Percentiles rank a stretch among this genome's conserved stretches.
These are phyloP conservation scores for Eupeodes latifasciatus DNA, from an alignment of 2,888 invertebrate species.

Conservation along the genomic window DNA sequence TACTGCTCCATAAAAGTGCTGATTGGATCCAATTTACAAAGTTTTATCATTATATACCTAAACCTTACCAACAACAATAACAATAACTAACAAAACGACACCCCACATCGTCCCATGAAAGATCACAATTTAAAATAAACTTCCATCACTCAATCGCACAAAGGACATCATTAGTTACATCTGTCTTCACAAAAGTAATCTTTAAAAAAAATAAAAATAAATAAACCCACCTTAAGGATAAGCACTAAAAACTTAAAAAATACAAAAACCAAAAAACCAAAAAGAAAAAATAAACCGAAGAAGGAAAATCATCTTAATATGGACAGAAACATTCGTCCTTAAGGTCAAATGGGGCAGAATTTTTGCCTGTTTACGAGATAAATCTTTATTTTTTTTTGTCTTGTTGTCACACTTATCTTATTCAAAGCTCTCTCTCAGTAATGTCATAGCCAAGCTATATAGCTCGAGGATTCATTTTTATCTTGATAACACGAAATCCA, in stretches of 20 bases:
- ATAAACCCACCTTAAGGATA: slow-evolving; percentile 3
- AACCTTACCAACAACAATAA: background rate
- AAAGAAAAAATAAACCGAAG: background rate
- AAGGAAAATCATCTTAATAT: slow-evolving; percentile 31
- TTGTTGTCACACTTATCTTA: slow-evolving; percentile 38
- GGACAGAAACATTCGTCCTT: slow-evolving; percentile 24
- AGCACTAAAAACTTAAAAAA: background rate
- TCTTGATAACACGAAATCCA: background rate
- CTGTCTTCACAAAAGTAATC: slow-evolving; percentile 39
- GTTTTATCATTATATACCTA: background rate
- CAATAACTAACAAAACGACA: background rate
- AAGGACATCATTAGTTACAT: slow-evolving; percentile 21
- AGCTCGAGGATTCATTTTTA: slow-evolving; percentile 16
- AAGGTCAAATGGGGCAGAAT: slow-evolving; percentile 35
- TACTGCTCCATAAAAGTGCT: slow-evolving; percentile 20
- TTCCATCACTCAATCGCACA: slow-evolving; percentile 30
- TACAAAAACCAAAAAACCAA: background rate
- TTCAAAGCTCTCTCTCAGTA: slow-evolving; percentile 12
- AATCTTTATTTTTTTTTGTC: slow-evolving; percentile 17
- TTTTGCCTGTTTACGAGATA: slow-evolving; percentile 7
- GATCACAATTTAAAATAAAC: slow-evolving; percentile 32
- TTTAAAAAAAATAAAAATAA: slow-evolving; percentile 9
- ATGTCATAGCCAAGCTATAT: slow-evolving; percentile 3
- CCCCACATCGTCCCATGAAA: background rate
- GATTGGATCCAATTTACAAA: slow-evolving; percentile 32